Conservation (phyloP, 2,113 vertebrate species). For the Kobus ellipsiprymnus region DNA sequence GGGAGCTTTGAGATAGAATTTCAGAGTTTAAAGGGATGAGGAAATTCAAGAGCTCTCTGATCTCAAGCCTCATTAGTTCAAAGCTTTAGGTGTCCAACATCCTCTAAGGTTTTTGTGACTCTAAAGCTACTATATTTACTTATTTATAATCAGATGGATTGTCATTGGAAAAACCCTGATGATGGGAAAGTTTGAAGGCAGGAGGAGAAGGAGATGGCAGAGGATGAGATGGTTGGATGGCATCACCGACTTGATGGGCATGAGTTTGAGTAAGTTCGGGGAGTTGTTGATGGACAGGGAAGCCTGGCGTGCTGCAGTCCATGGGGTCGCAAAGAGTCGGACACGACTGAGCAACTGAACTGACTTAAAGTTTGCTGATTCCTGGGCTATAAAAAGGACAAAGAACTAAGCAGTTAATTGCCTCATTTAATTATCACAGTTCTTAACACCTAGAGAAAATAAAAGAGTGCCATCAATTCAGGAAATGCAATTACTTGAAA, state of each 20-base stretch:
- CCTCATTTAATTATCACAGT: not conserved
- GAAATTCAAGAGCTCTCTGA: not conserved
- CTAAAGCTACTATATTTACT: not conserved
- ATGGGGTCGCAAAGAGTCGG: not conserved
- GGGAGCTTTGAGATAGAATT: not conserved
- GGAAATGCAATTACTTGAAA: not conserved
- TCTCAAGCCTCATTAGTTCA: not conserved
- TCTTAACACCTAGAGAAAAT: not conserved
- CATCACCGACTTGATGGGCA: rapidly evolving
- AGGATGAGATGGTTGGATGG: not conserved
- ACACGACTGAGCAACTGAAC: not conserved
- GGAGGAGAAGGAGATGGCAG: not conserved
- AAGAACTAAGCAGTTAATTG: not conserved
- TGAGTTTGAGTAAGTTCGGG: not conserved
- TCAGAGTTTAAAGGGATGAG: not conserved
- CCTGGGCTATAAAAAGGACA: not conserved
- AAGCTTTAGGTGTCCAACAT: not conserved
- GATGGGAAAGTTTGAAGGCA: not conserved
- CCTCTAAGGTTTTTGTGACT: not conserved
- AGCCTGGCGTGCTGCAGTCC: not conserved
- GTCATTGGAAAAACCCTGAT: not conserved
- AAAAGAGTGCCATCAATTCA: not conserved
- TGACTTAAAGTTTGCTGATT: not conserved
- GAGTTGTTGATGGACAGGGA: not conserved
- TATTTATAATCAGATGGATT: not conserved